Conservation (phyloP, 2,797 vertebrate genomes). For the Simalia tracyae region DNA sequence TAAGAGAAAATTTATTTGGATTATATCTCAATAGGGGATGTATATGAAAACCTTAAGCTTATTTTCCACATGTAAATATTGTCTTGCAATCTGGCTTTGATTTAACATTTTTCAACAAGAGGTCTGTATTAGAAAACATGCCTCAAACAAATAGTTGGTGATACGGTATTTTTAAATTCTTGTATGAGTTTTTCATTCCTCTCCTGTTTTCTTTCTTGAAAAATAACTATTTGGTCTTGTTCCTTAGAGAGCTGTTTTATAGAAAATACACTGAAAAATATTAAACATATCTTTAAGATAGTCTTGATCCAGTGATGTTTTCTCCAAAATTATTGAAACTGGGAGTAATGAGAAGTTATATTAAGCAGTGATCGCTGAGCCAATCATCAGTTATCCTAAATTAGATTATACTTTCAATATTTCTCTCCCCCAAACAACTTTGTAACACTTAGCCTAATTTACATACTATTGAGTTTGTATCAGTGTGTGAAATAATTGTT, state of each 20-base stretch:
- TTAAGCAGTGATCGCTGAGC: not conserved
- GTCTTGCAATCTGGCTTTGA: not conserved
- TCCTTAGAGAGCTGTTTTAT: not conserved
- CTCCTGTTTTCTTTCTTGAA: not conserved
- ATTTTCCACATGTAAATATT: not conserved
- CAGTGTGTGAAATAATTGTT: not conserved
- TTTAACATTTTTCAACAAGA: not conserved
- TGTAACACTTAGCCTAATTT: not conserved
- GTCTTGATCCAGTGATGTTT: conserved; percentile 69
- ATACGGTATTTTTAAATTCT: not conserved
- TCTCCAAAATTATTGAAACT: conserved; percentile 63
- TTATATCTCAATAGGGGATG: not conserved
- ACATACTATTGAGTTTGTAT: not conserved
- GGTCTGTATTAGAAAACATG: not conserved
- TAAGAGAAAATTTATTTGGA: not conserved
- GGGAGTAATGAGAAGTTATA: not conserved
- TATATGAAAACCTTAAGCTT: not conserved
- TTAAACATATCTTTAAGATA: conserved; percentile 63
- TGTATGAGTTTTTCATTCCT: not conserved
- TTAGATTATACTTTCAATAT: not conserved
- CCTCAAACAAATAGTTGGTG: not conserved
- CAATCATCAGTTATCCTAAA: not conserved
- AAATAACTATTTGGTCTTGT: rapidly evolving
- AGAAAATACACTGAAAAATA: conserved; percentile 29
- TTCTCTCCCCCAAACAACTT: not conserved